Evolutionary conservation across 2,888 invertebrate species (phyloP).

Genomic region (Zaprionus lineosus): DNA sequence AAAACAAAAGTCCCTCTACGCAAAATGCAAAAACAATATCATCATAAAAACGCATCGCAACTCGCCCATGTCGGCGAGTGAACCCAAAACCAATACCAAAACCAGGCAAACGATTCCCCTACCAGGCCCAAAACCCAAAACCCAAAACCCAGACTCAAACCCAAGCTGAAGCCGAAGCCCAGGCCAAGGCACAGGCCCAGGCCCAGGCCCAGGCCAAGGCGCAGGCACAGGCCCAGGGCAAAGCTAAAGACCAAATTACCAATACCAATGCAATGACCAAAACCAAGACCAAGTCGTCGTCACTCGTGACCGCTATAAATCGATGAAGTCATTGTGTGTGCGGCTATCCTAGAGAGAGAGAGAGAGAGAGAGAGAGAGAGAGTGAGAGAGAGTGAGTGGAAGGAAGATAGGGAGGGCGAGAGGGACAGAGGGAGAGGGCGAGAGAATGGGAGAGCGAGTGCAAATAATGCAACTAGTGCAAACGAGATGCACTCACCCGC

Average conservation of each 20-base stretch:
- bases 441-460: too few relatives aligned
- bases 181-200: not conserved
- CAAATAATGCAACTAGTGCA: not conserved
- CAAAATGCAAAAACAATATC: slow-evolving; percentile 73
- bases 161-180: slow-evolving; percentile 16
- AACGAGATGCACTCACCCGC: not conserved
- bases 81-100: slow-evolving; percentile 26
- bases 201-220: not conserved
- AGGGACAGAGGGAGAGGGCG: too few relatives aligned
- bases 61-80: slow-evolving; percentile 50
- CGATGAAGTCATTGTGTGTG: slow-evolving; percentile 76
- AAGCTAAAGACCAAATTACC: slow-evolving; percentile 29
- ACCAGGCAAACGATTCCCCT: slow-evolving; percentile 17
- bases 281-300: slow-evolving; percentile 39
- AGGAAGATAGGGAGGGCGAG: too few relatives aligned
- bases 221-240: not conserved
- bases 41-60: slow-evolving; percentile 66
- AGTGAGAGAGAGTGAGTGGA: not conserved
- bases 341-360: slow-evolving; percentile 27
- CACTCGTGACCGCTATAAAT: slow-evolving; percentile 77
- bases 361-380: not conserved
- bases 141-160: slow-evolving; percentile 15
- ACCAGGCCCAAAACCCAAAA: slow-evolving; percentile 28
- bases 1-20: slow-evolving; percentile 29
- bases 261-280: slow-evolving; percentile 22